These are phyloP conservation scores for Diuraphis noxia DNA, from an alignment of 1,140 invertebrate genomes.

Conservation along the genomic window DNA sequence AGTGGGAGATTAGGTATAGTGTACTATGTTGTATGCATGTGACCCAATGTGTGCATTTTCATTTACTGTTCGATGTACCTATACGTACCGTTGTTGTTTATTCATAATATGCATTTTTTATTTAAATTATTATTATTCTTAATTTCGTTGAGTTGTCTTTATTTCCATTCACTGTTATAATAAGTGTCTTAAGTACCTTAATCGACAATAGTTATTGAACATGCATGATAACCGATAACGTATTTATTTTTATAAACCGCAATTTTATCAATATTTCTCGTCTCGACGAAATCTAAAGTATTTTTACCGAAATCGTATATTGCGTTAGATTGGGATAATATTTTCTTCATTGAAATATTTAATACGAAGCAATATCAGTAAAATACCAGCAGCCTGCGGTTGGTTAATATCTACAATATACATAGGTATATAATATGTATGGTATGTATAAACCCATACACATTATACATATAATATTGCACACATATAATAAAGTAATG, in stretches of 20 bases:
- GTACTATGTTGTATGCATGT: background rate
- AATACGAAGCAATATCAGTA: background rate
- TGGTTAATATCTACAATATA: background rate
- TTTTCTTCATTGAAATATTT: conserved; percentile 25
- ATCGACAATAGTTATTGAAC: background rate
- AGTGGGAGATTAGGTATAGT: background rate
- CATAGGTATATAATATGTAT: background rate
- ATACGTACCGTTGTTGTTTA: background rate
- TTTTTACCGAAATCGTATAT: background rate
- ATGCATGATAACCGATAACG: background rate
- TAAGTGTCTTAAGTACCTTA: background rate
- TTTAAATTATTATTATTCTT: background rate
- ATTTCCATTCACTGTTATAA: background rate
- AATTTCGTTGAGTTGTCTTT: background rate
- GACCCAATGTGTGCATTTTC: background rate
- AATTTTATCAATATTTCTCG: background rate
- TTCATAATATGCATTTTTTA: background rate
- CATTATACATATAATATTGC: background rate
- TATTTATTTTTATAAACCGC: conserved; percentile 12
- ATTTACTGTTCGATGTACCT: background rate
- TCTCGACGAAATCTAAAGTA: background rate
- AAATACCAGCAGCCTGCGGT: background rate
- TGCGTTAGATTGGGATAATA: background rate
- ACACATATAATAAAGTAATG: background rate
- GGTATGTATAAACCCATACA: background rate